Percentiles rank a stretch among this genome's conserved stretches.
Evolutionary conservation across 2,797 vertebrate species (phyloP).

Genomic region (Okamejei kenojei): DNA sequence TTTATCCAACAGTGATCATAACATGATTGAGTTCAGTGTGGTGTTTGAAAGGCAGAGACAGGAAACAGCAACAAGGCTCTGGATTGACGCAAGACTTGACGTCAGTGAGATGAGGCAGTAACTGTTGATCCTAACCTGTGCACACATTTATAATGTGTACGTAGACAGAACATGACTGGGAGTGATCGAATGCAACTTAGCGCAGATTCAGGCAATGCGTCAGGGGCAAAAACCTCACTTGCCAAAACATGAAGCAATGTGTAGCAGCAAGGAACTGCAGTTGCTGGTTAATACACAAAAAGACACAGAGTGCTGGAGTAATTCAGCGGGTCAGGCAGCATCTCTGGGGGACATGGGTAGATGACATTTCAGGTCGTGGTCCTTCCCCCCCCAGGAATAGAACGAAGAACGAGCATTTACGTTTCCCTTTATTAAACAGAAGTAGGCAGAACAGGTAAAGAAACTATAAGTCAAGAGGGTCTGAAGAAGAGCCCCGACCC

Average conservation of each 20-base stretch:
- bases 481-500: too few relatives aligned
- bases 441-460: too few relatives aligned
- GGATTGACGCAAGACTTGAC: not conserved
- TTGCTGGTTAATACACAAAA: too few relatives aligned
- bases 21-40: not conserved
- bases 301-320: too few relatives aligned
- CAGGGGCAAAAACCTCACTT: not conserved
- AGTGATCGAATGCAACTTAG: not conserved
- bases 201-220: not conserved
- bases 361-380: too few relatives aligned
- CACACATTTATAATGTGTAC: not conserved
- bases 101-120: not conserved
- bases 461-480: too few relatives aligned
- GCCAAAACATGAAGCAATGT: not conserved
- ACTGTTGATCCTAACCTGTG: not conserved
- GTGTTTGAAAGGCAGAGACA: not conserved
- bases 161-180: not conserved
- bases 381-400: too few relatives aligned
- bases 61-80: not conserved
- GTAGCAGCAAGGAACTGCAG: too few relatives aligned
- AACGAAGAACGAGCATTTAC: too few relatives aligned
- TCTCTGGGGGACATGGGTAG: too few relatives aligned
- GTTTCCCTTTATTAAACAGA: too few relatives aligned
- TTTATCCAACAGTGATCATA: not conserved
- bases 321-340: too few relatives aligned